Base-by-base conservation (phyloP, 2,113 vertebrate species). In the Alosa alosa region DNA sequence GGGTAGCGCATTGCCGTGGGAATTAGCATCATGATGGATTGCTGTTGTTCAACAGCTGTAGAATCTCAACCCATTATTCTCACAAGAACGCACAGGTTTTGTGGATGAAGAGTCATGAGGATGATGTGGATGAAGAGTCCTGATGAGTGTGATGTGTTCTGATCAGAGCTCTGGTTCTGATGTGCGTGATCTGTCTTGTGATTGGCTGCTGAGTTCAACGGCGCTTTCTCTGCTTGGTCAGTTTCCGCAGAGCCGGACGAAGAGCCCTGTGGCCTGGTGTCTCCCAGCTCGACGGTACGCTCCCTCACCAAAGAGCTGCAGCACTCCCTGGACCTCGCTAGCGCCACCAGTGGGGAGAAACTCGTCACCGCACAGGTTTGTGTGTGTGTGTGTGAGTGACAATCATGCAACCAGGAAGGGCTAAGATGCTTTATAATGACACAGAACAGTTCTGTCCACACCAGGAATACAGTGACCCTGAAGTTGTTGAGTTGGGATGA, bases 281-380 rank as follows among this genome's bases (percentile, higher is more conserved):
- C 96, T 83, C 93, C 98, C 0, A 95, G 90, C 91, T 91, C 96
- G 86, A 94, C 96, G 41, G 89, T 96, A 84, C 96, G 97, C 86
- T 93, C 92, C 90, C 89, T 97, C 86, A 93, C 95, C 87, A 97
- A 97, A 94, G 98, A 99, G 86, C 95, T 97, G 57, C 97, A 97
- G 92, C 98, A 97, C 93, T 99, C 97, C 90, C 92, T 99, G 93
- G 98, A 99, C 94, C 94, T 99, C 86, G 98, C 98, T 88, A 99
- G 98, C 55, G 98, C 98, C 90, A 99, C 97, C 85, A 98, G 97
- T 68, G 98, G 98, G 86, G 97, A 99, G 89, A 99, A 99, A 94
- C 94, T 99, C 52, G 98, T 99, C 81, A 99, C 97, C 36, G 98
- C 97, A 64, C 97, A 99, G 96, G 98, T 97, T 84, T 91, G 94